Evolutionary conservation across 1,140 invertebrate species (phyloP).

Genomic region (Zaprionus ghesquierei): DNA sequence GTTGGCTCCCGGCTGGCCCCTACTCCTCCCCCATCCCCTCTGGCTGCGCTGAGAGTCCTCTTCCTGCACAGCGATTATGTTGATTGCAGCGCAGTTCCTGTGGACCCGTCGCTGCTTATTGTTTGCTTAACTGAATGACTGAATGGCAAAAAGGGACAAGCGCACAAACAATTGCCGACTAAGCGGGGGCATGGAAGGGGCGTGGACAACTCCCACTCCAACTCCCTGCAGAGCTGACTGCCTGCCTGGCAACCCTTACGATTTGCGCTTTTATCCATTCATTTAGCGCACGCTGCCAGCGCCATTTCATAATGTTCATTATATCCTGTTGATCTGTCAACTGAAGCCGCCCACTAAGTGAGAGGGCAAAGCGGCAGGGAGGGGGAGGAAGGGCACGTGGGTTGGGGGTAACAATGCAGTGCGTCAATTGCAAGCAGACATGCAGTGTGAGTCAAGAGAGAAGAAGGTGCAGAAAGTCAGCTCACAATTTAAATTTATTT

Average conservation of each 20-base stretch:
- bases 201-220: neutral
- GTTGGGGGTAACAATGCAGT: slow-evolving; percentile 3
- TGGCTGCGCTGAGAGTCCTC: slow-evolving; percentile 29
- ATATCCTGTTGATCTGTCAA: slow-evolving; percentile 76
- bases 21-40: neutral
- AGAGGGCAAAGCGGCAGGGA: slow-evolving; percentile 20
- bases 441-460: slow-evolving; percentile 1
- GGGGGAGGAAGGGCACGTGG: neutral
- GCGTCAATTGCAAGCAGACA: slow-evolving; percentile 55
- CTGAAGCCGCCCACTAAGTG: slow-evolving; percentile 52
- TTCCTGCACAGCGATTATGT: slow-evolving; percentile 76
- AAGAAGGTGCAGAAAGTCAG: neutral
- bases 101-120: slow-evolving; percentile 62
- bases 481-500: neutral
- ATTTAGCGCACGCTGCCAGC: slow-evolving; percentile 66
- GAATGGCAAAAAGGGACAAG: slow-evolving; percentile 28
- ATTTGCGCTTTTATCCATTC: slow-evolving; percentile 67
- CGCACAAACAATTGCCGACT: slow-evolving; percentile 28
- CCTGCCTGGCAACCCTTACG: neutral
- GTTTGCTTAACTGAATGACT: slow-evolving; percentile 73
- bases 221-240: neutral
- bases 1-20: slow-evolving; percentile 25
- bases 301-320: slow-evolving; percentile 71
- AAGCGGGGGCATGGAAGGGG: neutral
- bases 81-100: slow-evolving; percentile 75